Evolutionary conservation across 2,797 vertebrate genomes (phyloP), one percentile per base, ranked within the genome.

Genomic region (Cynodonichthys magdalenae): DNA sequence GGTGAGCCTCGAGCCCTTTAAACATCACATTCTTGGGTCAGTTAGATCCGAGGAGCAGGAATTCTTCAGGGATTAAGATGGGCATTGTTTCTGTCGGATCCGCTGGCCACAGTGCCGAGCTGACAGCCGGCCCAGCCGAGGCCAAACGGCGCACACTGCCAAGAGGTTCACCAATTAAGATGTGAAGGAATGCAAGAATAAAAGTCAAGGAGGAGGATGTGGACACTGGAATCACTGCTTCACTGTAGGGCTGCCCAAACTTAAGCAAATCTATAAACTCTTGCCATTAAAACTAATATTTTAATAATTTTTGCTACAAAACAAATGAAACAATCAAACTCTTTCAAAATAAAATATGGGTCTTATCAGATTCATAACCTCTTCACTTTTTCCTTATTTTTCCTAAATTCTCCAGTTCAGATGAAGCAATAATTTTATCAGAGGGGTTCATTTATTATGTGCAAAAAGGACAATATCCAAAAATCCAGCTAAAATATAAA

Each of bases 21-120:
- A 85, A 82, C 68, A 75, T 82, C 69, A 54, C 89, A 89, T 90
- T 89, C 88, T 88, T 79, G 51, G 69, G 67, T 79, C 79, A 77
- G 68, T 75, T 61, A 89, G 84, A 92, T 90, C 91, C 89, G 85
- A 93, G 79, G 69, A 77, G 75, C 69, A 62, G 81, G 78, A 92
- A 93, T 92, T 93, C 90, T 90, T 92, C 74, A 6, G 89, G 90
- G 91, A 93, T 93, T 93, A 93, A 80, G 80, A 82, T 71, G 77
- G 75, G 79, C 85, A 92, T 89, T 92, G 90, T 92, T 93, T 83
- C 67, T 68, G 29, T 71, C 52, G 78, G 79, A 59, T 76, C 88
- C 59, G 72, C 86, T 75, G 81, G 84, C 85, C 87, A 80, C 69
- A 79, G 79, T 75, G 79, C 81, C 49, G 75, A 85, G 79, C 76